phyloP scores from a whole-genome alignment of 2,797 vertebrate species.

The Cephalopachus bancanus region DNA sequence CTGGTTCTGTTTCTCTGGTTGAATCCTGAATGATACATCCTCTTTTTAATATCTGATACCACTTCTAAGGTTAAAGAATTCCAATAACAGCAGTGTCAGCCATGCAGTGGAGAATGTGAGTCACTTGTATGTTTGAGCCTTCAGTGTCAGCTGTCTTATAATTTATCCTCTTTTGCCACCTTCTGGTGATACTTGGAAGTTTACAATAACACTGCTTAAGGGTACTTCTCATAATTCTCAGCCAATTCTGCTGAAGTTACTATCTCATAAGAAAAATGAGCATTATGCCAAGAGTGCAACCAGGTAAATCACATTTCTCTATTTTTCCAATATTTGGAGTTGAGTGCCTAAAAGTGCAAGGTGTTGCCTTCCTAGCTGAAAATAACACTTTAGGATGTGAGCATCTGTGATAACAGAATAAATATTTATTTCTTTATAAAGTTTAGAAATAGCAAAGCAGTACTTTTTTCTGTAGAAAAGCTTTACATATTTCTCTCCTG shows the following conservation, averaged over 20 bases:
- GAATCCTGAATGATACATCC: not conserved
- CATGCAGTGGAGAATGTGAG: not conserved
- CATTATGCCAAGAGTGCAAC: not conserved
- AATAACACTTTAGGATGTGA: not conserved
- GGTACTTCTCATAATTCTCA: not conserved
- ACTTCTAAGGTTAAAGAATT: not conserved
- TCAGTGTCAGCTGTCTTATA: not conserved
- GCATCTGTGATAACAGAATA: not conserved
- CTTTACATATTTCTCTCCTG: not conserved
- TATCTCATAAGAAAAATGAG: not conserved
- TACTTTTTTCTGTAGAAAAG: not conserved
- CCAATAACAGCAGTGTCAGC: not conserved
- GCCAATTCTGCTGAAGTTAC: not conserved
- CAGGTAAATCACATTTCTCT: not conserved
- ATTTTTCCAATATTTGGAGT: not conserved
- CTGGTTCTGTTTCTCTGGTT: not conserved
- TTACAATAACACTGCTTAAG: not conserved
- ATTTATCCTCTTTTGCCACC: constrained; percentile 38
- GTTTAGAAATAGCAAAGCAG: not conserved
- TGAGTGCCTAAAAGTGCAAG: not conserved
- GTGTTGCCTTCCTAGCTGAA: not conserved
- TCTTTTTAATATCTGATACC: not conserved
- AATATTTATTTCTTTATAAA: constrained; percentile 23
- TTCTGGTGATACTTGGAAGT: constrained; percentile 10
- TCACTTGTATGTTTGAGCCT: not conserved